Evolutionary conservation across 2,797 vertebrate species (phyloP).

Genomic region (Scolopax rusticola): DNA sequence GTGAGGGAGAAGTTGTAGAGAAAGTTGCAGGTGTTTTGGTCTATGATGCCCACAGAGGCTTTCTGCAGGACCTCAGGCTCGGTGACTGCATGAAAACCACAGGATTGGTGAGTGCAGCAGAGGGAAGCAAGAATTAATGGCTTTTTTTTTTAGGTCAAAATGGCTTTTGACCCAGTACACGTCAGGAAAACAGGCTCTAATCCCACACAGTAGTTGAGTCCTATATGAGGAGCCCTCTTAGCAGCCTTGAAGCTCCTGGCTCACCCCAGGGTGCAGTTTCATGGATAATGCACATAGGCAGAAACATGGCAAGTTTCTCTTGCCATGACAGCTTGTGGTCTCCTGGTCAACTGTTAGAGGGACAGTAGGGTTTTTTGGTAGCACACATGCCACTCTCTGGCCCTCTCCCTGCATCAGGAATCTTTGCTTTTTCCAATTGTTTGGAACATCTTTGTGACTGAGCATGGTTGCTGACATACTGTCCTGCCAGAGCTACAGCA

Average conservation of each 20-base stretch:
- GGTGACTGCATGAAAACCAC: constrained; percentile 73
- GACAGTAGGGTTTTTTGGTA: not conserved
- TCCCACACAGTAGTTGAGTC: not conserved
- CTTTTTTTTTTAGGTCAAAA: not conserved
- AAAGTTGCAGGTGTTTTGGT: constrained; percentile 87
- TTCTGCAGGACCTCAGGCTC: constrained; percentile 87
- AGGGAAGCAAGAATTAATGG: not conserved
- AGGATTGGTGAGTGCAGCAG: not conserved
- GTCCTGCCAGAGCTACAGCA: not conserved
- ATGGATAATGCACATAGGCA: not conserved
- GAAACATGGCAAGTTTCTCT: not conserved
- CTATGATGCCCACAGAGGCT: constrained; percentile 90
- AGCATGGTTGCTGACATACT: not conserved
- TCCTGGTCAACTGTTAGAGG: not conserved
- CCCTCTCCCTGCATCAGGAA: not conserved
- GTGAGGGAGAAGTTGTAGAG: constrained; percentile 91
- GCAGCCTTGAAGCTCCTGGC: not conserved
- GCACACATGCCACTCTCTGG: not conserved
- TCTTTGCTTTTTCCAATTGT: not conserved
- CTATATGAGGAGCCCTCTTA: not conserved
- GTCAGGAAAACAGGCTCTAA: not conserved
- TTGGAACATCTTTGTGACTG: not conserved
- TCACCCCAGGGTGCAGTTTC: not conserved
- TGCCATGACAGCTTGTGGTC: not conserved
- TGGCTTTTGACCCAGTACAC: not conserved